These are phyloP conservation scores for Lycorma delicatula DNA, from an alignment of 1,140 invertebrate genomes.

Conservation along the genomic window DNA sequence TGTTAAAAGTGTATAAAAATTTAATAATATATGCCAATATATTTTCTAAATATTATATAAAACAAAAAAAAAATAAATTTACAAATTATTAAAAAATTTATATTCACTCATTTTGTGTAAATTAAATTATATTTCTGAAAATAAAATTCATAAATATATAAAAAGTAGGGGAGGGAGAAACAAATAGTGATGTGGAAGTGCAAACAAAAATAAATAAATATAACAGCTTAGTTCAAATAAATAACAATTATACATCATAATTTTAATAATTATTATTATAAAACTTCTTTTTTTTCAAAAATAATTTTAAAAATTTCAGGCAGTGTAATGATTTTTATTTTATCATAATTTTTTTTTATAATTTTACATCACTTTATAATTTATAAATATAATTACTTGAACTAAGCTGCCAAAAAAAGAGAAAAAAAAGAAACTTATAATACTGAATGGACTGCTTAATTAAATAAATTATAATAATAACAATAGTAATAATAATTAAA, in stretches of 20 bases:
- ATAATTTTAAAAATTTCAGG: neutral
- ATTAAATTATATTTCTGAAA: neutral
- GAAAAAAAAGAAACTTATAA: neutral
- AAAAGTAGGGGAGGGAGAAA: neutral
- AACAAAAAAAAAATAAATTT: neutral
- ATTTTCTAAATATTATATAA: neutral
- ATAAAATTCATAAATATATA: neutral
- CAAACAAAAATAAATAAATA: too few relatives aligned
- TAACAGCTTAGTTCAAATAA: slow-evolving; percentile 2
- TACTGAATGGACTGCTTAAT: too few relatives aligned
- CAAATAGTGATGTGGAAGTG: neutral
- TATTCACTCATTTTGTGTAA: neutral
- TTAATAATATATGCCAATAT: too few relatives aligned
- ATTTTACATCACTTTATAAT: neutral
- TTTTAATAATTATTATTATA: slow-evolving; percentile 1
- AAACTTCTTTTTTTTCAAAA: neutral
- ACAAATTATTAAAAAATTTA: neutral
- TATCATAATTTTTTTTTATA: neutral
- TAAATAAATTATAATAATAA: too few relatives aligned
- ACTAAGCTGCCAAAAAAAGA: neutral
- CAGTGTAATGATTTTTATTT: neutral
- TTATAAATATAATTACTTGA: neutral
- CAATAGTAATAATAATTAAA: too few relatives aligned
- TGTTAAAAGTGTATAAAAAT: too few relatives aligned
- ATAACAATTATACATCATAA: slow-evolving; percentile 1